phyloP scores from a whole-genome alignment of 2,113 vertebrate species.

The Chrysemys picta region DNA sequence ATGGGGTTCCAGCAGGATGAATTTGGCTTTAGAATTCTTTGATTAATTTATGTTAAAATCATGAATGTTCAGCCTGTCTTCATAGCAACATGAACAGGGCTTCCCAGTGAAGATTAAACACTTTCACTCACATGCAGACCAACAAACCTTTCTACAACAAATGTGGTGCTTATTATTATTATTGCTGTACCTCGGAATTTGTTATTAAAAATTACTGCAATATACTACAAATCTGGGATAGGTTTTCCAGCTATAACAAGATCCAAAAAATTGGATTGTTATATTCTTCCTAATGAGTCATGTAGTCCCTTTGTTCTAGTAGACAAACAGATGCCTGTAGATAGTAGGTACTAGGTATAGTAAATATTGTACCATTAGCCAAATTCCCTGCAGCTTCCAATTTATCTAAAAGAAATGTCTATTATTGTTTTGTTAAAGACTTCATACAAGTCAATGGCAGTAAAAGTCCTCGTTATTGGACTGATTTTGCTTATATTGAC shows the following conservation, averaged over 20 bases:
- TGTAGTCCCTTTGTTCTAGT: constrained; percentile 76
- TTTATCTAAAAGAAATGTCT: constrained; percentile 75
- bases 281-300: constrained; percentile 75
- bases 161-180: constrained; percentile 77
- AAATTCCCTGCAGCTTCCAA: constrained; percentile 79
- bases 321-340: constrained; percentile 75
- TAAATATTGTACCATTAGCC: constrained; percentile 77
- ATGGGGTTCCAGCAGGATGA: background rate
- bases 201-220: constrained; percentile 71
- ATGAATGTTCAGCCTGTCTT: constrained; percentile 14
- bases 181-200: constrained; percentile 76
- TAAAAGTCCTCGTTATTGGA: constrained; percentile 77
- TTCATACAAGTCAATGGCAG: constrained; percentile 76
- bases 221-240: constrained; percentile 66
- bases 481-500: constrained; percentile 81
- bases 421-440: constrained; percentile 75
- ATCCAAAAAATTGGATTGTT: constrained; percentile 75
- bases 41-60: constrained; percentile 23
- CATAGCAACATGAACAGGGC: constrained; percentile 15
- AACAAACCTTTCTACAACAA: constrained; percentile 73
- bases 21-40: constrained; percentile 60
- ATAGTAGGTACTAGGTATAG: constrained; percentile 73
- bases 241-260: constrained; percentile 64
- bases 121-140: constrained; percentile 75
- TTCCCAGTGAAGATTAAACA: constrained; percentile 81